Conservation (phyloP, 2,113 vertebrate species). For the Eolophus roseicapilla region DNA sequence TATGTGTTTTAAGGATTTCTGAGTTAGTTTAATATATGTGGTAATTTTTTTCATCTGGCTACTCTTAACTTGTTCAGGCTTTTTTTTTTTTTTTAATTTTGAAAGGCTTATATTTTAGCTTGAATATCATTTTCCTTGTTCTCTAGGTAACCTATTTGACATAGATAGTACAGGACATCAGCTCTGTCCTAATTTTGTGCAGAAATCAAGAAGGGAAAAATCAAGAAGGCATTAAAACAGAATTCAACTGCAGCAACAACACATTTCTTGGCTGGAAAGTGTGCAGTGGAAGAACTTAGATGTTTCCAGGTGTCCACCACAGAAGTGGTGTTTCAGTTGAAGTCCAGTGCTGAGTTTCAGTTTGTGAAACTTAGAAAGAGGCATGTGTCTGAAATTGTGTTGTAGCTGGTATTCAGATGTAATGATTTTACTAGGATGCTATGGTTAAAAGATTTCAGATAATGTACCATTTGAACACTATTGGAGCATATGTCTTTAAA, state of each 20-base stretch:
- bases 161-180: neutral
- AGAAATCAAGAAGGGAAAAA: neutral
- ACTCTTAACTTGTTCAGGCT: neutral
- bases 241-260: neutral
- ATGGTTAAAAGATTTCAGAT: neutral
- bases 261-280: neutral
- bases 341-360: neutral
- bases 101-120: neutral
- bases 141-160: neutral
- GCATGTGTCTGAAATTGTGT: neutral
- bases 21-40: neutral
- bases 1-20: neutral
- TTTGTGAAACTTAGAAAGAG: neutral
- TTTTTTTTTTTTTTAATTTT: neutral
- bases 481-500: neutral
- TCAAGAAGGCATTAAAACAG: neutral
- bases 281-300: neutral
- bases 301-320: neutral
- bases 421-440: neutral
- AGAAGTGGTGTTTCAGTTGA: neutral
- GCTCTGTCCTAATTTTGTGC: neutral
- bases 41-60: neutral
- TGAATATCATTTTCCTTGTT: neutral
- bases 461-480: neutral
- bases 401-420: neutral